A percentile compares a stretch with the other conserved stretches of the same genome.
These are phyloP conservation scores for Aricia artaxerxes DNA, from an alignment of 2,888 invertebrate species.

Conservation along the genomic window DNA sequence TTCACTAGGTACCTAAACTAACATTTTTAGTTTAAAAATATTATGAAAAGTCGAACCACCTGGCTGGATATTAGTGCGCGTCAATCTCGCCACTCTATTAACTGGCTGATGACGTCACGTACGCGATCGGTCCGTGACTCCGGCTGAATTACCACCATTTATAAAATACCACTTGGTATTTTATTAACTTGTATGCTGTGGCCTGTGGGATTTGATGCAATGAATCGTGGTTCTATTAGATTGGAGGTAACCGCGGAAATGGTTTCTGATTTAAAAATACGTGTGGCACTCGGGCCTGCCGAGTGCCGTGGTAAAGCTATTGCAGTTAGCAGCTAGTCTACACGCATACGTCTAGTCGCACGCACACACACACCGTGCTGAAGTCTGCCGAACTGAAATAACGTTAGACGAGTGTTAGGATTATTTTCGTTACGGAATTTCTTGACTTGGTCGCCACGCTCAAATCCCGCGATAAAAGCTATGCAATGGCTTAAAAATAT, in stretches of 20 bases:
- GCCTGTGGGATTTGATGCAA: conserved; percentile 4
- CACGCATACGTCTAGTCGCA: too few relatives aligned
- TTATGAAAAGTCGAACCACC: background rate
- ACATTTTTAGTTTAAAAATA: background rate
- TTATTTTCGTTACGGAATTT: too few relatives aligned
- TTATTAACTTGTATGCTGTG: conserved; percentile 22
- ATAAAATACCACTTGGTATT: conserved; percentile 18
- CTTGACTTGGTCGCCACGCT: too few relatives aligned
- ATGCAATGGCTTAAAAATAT: too few relatives aligned
- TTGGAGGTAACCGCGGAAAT: background rate
- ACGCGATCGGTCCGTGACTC: conserved; percentile 36
- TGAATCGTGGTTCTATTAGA: background rate
- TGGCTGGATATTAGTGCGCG: background rate
- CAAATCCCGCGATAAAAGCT: too few relatives aligned
- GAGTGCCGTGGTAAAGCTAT: too few relatives aligned
- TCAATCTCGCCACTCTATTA: conserved; percentile 35
- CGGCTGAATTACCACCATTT: conserved; percentile 23
- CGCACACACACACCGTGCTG: too few relatives aligned
- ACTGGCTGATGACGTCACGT: conserved; percentile 41
- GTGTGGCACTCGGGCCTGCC: too few relatives aligned
- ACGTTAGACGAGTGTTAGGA: too few relatives aligned
- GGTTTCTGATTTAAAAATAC: background rate
- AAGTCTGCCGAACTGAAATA: too few relatives aligned
- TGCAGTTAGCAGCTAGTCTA: too few relatives aligned
- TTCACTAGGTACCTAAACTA: too few relatives aligned